Percentiles rank a stretch among this genome's conserved stretches.
phyloP scores from a whole-genome alignment of 2,113 vertebrate species.

The Hemibagrus wyckioides region DNA sequence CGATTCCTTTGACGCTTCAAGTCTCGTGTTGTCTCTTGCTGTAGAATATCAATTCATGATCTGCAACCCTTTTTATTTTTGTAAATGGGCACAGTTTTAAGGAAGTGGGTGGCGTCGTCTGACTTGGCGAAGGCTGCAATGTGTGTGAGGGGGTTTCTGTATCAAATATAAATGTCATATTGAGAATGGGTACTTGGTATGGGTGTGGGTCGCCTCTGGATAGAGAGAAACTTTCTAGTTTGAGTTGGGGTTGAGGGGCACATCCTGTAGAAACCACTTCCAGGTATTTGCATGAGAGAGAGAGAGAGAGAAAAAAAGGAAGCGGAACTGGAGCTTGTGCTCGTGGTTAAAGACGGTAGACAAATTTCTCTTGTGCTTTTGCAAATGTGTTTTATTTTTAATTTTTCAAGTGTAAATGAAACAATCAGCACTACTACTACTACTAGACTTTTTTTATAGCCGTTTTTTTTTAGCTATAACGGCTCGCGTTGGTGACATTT shows the following conservation, averaged over 20 bases:
- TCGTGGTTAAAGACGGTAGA: slow-evolving; percentile 18
- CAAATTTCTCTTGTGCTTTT: not conserved
- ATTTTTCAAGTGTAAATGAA: no score
- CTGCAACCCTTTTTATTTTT: no score
- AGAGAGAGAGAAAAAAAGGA: not conserved
- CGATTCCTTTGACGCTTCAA: slow-evolving; percentile 9
- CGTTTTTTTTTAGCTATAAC: no score
- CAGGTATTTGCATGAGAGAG: not conserved
- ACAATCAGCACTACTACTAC: not conserved
- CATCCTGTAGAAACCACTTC: not conserved
- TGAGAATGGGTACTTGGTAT: not conserved
- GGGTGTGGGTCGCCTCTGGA: no score
- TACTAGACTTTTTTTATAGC: no score
- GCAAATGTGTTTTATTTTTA: not conserved
- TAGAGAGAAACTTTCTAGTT: no score
- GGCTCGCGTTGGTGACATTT: no score
- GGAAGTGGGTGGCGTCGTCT: not conserved
- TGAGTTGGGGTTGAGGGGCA: not conserved
- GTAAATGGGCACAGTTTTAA: not conserved
- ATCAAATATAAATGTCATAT: not conserved
- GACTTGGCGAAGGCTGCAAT: not conserved
- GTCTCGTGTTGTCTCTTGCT: not conserved
- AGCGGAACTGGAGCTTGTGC: not conserved
- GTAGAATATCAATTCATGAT: not conserved
- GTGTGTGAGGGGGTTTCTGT: not conserved